Base-by-base conservation (phyloP, 2,888 invertebrate genomes). In the Seira ritae region DNA sequence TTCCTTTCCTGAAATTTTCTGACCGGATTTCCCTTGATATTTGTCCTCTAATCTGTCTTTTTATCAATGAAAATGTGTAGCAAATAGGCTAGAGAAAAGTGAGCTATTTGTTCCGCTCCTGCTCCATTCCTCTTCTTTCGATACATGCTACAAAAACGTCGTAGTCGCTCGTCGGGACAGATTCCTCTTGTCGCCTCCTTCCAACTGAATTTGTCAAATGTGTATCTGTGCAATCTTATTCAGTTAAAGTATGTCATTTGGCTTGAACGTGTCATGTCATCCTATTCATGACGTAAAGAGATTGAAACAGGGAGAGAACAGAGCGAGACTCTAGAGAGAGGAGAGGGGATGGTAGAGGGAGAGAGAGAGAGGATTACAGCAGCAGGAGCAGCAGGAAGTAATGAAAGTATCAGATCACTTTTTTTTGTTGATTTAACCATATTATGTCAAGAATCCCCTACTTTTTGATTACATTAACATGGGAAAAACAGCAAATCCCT, bases 11-110 rank as follows among this genome's bases (percentile, higher is more conserved):
- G 81, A 81, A 80, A 76, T 81, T 31, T 76, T 76, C 76, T 81
- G 76, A 81, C 82, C 82, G 82, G 82, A 82, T 82, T 82, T 82
- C 82, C 82, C 82, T 23, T 72, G 72, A 82, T 77, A 82, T 82
- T 82, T 73, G 77, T 77, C 77, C 76, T 82, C 69, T 77, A 82
- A 82, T 82, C 77, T 82, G 31, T 72, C 82, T 82, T 77, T 65
- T 24, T 69, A 68, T 82, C 82, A 72, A 72, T 74, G 80, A 76
- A 60, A 60, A 24, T 10, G 19, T 70, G 70, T 20, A 24, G 19
- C 23, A 20, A 8, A 68, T 15, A 66, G 23, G 4, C 23, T 12
- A 66, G 66, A 12, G 66, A 66, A 15, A 68, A 37, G 24, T 24
- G 23, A 66, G 17, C 66, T 66, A 23, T 12, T 66, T 20, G 15